These are phyloP conservation scores for Ectemnius continuus DNA, from an alignment of 2,888 invertebrate species.

Conservation along the genomic window DNA sequence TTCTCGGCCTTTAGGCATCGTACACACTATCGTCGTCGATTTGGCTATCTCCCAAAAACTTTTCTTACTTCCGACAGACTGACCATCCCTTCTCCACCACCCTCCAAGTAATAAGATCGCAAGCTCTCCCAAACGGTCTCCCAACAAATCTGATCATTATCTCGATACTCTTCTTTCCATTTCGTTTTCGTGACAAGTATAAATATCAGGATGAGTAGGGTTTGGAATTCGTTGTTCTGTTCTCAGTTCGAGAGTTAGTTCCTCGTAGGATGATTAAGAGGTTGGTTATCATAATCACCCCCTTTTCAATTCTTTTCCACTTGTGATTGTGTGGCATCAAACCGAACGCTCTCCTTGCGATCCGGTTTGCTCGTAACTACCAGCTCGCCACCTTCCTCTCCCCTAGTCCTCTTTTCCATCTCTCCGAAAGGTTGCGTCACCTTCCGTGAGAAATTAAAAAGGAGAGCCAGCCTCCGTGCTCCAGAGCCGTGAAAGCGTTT, in stretches of 20 bases:
- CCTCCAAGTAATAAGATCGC: no score
- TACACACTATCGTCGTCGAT: conserved; percentile 54
- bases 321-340: conserved; percentile 22
- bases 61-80: background rate
- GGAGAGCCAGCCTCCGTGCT: background rate
- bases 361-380: conserved; percentile 29
- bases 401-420: background rate
- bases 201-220: no score
- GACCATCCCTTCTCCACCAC: no score
- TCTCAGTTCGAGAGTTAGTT: no score
- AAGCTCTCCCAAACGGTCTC: no score
- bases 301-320: conserved; percentile 12
- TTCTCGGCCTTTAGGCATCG: conserved; percentile 47
- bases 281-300: conserved; percentile 17
- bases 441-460: conserved; percentile 26
- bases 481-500: no score
- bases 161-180: background rate
- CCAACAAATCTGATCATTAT: conserved; percentile 23
- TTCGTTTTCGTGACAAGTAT: background rate
- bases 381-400: conserved; percentile 8
- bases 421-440: conserved; percentile 5
- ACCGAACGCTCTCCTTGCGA: conserved; percentile 15
- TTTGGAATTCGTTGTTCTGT: no score
- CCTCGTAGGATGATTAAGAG: conserved; percentile 20
- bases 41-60: conserved; percentile 60